Conservation (phyloP, 1,140 invertebrate species). For the Hycleus cichorii region DNA sequence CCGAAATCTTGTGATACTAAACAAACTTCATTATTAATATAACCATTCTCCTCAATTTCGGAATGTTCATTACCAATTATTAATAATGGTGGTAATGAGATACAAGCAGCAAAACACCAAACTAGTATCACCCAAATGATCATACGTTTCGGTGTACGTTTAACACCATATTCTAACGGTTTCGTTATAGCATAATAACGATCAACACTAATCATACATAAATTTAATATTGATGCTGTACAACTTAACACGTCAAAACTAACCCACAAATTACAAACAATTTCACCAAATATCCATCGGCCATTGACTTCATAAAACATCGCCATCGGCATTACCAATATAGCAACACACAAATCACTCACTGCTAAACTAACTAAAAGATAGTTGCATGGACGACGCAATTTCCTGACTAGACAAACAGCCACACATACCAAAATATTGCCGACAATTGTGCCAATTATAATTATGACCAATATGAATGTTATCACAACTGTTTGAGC, state of each 20-base stretch:
- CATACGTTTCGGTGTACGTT: slow-evolving; percentile 77
- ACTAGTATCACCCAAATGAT: slow-evolving; percentile 78
- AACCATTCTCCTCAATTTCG: slow-evolving; percentile 43
- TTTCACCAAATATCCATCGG: slow-evolving; percentile 74
- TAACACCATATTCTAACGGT: slow-evolving; percentile 81
- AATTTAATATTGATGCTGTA: slow-evolving; percentile 85
- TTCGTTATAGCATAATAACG: slow-evolving; percentile 87
- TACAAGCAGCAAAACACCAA: slow-evolving; percentile 82
- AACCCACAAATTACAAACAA: slow-evolving; percentile 85
- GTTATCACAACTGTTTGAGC: slow-evolving; percentile 60
- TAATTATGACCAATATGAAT: slow-evolving; percentile 64
- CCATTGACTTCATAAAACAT: slow-evolving; percentile 69
- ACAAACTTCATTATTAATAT: slow-evolving; percentile 51
- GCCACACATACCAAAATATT: slow-evolving; percentile 83
- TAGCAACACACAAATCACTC: slow-evolving; percentile 75
- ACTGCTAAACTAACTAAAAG: slow-evolving; percentile 86
- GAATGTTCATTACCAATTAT: slow-evolving; percentile 81
- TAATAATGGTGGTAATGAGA: slow-evolving; percentile 79
- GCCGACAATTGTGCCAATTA: slow-evolving; percentile 74
- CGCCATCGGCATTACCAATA: slow-evolving; percentile 80
- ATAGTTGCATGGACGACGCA: slow-evolving; percentile 78
- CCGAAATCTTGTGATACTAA: slow-evolving; percentile 79
- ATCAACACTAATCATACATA: slow-evolving; percentile 87
- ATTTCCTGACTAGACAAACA: slow-evolving; percentile 78
- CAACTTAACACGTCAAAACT: slow-evolving; percentile 75